phyloP scores from a whole-genome alignment of 2,113 vertebrate genomes.

The Pseudopipra pipra region DNA sequence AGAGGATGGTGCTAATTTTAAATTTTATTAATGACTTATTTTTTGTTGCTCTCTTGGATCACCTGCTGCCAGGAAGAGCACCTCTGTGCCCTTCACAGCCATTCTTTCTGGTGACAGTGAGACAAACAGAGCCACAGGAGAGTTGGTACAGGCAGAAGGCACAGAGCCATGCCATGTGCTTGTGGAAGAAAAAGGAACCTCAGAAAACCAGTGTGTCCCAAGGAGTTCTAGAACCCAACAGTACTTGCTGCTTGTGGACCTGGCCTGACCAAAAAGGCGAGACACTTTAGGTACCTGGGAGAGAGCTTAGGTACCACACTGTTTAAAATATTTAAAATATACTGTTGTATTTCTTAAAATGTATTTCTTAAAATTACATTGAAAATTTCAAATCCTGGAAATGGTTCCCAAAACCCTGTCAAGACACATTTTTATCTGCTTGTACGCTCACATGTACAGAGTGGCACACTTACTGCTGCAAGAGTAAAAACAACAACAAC shows the following conservation, averaged over 20 bases:
- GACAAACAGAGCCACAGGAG: background rate
- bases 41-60: background rate
- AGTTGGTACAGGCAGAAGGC: background rate
- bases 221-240: background rate
- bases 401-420: background rate
- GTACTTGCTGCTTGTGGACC: background rate
- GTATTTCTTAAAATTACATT: background rate
- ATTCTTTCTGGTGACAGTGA: background rate
- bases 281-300: background rate
- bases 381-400: background rate
- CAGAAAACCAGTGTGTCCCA: background rate
- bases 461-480: background rate
- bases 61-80: background rate
- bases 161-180: background rate
- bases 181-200: background rate
- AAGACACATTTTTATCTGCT: background rate
- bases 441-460: background rate
- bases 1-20: background rate
- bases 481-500: background rate
- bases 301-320: background rate
- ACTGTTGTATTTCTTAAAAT: background rate
- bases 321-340: background rate
- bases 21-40: background rate
- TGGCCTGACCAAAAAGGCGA: accelerated
- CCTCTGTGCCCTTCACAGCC: background rate